A percentile compares a stretch with the other conserved stretches of the same genome.
phyloP scores from a whole-genome alignment of 2,797 vertebrate genomes.

The Peromyscus attwateri region DNA sequence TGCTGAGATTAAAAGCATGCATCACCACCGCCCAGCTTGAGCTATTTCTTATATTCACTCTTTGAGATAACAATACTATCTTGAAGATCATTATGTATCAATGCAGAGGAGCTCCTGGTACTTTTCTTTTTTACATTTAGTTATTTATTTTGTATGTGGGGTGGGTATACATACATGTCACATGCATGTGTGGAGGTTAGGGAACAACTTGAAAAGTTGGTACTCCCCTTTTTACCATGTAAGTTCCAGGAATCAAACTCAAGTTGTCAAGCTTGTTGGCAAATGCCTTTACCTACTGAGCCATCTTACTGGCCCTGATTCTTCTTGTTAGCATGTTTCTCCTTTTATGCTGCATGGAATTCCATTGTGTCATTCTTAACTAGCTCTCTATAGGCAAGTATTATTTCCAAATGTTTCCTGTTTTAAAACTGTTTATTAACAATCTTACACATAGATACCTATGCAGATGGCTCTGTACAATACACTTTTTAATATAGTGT shows the following conservation, averaged over 20 bases:
- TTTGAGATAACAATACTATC: background rate
- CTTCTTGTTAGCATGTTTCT: slow-evolving; percentile 35
- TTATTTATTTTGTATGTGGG: background rate
- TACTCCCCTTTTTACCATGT: background rate
- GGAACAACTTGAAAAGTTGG: background rate
- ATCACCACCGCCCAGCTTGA: background rate
- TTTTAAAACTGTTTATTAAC: slow-evolving; percentile 39
- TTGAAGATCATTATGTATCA: background rate
- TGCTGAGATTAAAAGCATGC: background rate
- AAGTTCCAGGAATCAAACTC: background rate
- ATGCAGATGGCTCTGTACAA: slow-evolving; percentile 21
- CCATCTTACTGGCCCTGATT: background rate
- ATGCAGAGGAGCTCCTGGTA: background rate
- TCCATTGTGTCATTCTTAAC: slow-evolving; percentile 21
- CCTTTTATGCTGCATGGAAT: slow-evolving; percentile 26
- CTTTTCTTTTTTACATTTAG: background rate
- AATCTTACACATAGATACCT: background rate
- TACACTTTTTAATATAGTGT: background rate
- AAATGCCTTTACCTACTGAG: background rate
- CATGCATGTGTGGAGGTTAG: background rate
- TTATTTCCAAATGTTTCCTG: slow-evolving; percentile 43
- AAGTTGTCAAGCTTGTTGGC: background rate
- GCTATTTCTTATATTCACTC: background rate
- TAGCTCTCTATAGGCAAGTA: background rate
- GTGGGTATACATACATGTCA: background rate